Evolutionary conservation across 1,140 invertebrate species (phyloP), one percentile per base, ranked within the genome.

Genomic region (Mycetomoellerius zeteki): DNA sequence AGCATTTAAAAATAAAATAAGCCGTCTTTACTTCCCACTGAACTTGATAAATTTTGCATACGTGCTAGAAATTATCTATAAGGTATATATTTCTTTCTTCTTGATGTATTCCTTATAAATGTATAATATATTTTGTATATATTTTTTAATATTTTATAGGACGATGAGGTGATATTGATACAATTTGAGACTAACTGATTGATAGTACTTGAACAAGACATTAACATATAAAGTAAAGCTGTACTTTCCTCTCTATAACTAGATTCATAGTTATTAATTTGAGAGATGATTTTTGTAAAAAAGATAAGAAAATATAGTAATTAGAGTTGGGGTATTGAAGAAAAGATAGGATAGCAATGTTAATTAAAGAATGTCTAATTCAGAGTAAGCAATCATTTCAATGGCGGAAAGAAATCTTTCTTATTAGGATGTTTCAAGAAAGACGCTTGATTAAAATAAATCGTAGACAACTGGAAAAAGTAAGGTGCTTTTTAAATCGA

Each of bases 1-100:
- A 58, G 33, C 27, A 27, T 75, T 33, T 12, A 12, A 65, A 52
- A 47, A 77, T 76, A 60, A 78, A 56, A 50, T 3, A 78, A 52
- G 10, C n/a, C 16, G 14, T 52, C 43, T 62, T 47, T 30, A 5
- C 12, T 54, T 16, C 10, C 2, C 10, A n/a, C 6, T 21, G n/a
- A 69, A 54, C 16, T 69, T 37, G 64, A 69, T 50, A 27, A 27
- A 47, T 60, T 60, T 60, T 27, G n/a, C 10, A 43, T 5, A 43
- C n/a, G 73, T 19, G n/a, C 10, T 56, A 54, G 52, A 37, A 52
- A 75, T 75, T 14, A 75, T 33, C 14, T 56, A 33, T 37, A 8
- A 43, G 37, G 10, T 43, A 43, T 43, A 10, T 43, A 10, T 43
- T 43, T 33, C 7, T 33, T 37, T 7, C 7, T 37, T 37, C 33